Conservation (phyloP, 53 echinoderm and acorn worm species). For the Temnopleurus reevesii region DNA sequence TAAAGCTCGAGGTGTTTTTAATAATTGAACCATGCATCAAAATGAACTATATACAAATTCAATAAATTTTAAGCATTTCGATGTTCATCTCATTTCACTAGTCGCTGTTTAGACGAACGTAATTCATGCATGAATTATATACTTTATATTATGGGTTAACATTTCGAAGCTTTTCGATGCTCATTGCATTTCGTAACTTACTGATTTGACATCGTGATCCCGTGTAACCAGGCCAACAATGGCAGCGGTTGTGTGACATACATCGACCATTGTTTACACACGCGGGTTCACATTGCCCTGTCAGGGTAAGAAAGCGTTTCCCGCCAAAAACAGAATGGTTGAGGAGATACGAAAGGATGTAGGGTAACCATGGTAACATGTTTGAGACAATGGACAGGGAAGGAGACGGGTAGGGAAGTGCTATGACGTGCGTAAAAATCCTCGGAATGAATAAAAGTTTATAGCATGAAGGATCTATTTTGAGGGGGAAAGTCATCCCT, state of each 20-base stretch:
- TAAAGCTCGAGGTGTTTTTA: no score
- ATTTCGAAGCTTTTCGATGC: background rate
- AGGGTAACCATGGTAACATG: constrained; percentile 24
- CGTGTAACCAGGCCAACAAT: constrained; percentile 72
- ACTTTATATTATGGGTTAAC: no score
- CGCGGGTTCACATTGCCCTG: constrained; percentile 40
- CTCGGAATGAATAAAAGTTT: background rate
- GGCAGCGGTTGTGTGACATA: constrained; percentile 74
- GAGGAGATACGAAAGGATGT: background rate
- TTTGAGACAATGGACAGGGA: background rate
- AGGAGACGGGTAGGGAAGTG: background rate
- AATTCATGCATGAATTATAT: no score
- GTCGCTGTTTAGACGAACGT: no score
- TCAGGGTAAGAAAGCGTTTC: background rate
- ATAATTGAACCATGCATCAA: no score
- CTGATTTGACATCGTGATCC: constrained; percentile 79
- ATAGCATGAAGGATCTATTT: background rate
- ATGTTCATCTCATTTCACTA: background rate
- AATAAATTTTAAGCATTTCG: background rate
- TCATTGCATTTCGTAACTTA: constrained; percentile 41
- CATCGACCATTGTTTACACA: constrained; percentile 80
- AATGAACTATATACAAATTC: no score
- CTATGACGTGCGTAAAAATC: background rate
- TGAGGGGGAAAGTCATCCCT: no score
- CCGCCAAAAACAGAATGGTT: background rate